phyloP scores from a whole-genome alignment of 2,888 invertebrate genomes.

The Anorthoa munda region DNA sequence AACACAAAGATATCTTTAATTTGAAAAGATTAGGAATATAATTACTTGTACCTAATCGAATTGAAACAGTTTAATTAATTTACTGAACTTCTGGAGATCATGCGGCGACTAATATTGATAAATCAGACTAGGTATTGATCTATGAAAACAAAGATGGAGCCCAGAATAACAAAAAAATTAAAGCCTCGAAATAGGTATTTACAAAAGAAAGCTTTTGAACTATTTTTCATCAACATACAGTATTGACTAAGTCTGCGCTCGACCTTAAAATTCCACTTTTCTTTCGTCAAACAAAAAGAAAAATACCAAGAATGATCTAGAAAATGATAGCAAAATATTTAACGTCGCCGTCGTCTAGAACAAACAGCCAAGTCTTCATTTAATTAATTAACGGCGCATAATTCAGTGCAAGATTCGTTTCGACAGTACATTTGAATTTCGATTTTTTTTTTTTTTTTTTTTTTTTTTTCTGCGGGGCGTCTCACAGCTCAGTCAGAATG shows the following conservation, averaged over 20 bases:
- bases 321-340: constrained; percentile 12
- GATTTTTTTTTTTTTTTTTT: too few relatives aligned
- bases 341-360: background rate
- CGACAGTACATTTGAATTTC: constrained; percentile 49
- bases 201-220: too few relatives aligned
- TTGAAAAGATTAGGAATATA: background rate
- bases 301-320: background rate
- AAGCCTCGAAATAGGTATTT: too few relatives aligned
- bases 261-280: background rate
- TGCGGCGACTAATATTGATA: too few relatives aligned
- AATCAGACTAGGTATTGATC: background rate
- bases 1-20: background rate
- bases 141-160: background rate
- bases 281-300: background rate
- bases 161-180: too few relatives aligned
- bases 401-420: constrained; percentile 47
- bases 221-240: too few relatives aligned
- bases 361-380: constrained; percentile 31
- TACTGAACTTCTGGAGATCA: background rate
- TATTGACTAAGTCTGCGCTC: background rate
- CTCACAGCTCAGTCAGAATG: too few relatives aligned
- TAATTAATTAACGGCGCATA: constrained; percentile 51
- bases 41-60: background rate
- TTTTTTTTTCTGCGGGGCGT: too few relatives aligned
- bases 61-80: background rate